phyloP scores from a whole-genome alignment of 2,113 vertebrate genomes.

The Ovis aries region ARS-UI_Ramb_v3.0 NC_056055.1:166904501-166905000 shows the following conservation, averaged over 20 bases:
- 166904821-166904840: constrained; percentile 57
- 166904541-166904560: not conserved
- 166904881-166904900: constrained; percentile 35
- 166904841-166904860: constrained; percentile 33
- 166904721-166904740: constrained; percentile 25
- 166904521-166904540: not conserved
- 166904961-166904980: not conserved
- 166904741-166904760: constrained; percentile 34
- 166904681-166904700: not conserved
- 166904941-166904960: not conserved
- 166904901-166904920: constrained; percentile 47
- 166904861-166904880: constrained; percentile 47
- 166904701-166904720: constrained; percentile 16
- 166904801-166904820: constrained; percentile 63
- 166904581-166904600: not conserved
- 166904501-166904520: not conserved
- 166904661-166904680: not conserved
- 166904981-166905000: not conserved
- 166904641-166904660: not conserved
- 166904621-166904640: not conserved
- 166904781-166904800: constrained; percentile 31
- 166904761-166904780: constrained; percentile 51
- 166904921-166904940: constrained; percentile 18
- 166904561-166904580: not conserved
- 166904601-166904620: not conserved